Conservation (phyloP, 2,797 vertebrate species). For the Hippocampus kuda region DNA sequence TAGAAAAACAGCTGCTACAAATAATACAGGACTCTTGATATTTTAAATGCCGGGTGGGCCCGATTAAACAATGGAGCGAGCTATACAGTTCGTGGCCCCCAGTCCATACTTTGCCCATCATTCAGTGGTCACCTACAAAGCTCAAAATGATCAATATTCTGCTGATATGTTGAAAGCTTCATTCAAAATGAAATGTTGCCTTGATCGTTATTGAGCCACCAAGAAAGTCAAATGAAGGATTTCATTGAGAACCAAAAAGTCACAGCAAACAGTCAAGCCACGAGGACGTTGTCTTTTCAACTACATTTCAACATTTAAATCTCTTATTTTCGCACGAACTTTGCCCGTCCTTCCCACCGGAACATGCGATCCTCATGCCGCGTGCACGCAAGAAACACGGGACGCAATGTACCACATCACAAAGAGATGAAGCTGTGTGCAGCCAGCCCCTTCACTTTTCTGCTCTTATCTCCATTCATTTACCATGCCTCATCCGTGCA, state of each 20-base stretch:
- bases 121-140: neutral
- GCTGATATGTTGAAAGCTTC: neutral
- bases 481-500: conserved; percentile 48
- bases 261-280: no score
- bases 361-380: neutral
- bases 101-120: neutral
- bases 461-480: conserved; percentile 46
- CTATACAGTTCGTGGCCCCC: neutral
- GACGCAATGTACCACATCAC: neutral
- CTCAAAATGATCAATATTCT: neutral
- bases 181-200: neutral
- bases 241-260: no score
- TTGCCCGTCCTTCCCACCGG: neutral
- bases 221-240: neutral
- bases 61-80: neutral
- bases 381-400: conserved; percentile 5
- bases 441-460: conserved; percentile 26
- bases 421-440: conserved; percentile 17
- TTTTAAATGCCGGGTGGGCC: no score
- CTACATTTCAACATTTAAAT: neutral
- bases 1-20: neutral
- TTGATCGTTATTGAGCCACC: neutral
- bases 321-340: neutral
- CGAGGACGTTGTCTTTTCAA: neutral
- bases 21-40: neutral